Base-by-base conservation (phyloP, 2,888 invertebrate species). In the Allophyes oxyacanthae region DNA sequence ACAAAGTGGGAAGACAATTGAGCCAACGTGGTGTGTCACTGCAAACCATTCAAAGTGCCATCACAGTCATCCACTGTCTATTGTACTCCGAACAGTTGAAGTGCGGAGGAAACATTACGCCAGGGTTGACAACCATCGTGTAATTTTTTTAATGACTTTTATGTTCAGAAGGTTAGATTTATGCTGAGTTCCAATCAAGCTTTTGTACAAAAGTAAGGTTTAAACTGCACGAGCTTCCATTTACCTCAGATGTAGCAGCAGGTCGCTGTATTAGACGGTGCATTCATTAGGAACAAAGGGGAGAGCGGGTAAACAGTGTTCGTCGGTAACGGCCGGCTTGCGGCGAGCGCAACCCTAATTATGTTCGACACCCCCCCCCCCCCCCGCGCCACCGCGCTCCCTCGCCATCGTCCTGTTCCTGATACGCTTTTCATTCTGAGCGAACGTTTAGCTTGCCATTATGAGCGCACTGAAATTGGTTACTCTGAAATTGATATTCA, bases 221-320 rank as follows among this genome's bases (percentile, higher is more conserved):
- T 20, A 20, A 20, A 20, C 20, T 3, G 20, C 4, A 20, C 20
- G 20, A 20, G 20, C 20, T 20, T 20, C 20, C 20, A 20, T 20
- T 6, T 28, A 2, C 8, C 28, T 6, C 33, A 59, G 41, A 34
- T 41, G 49, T 49, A n/a, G 10, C 40, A 42, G 41, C 40, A 50
- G 32, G 61, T 32, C 14, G 30, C 26, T 26, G 50, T 54, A 50
- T 37, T 38, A 40, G 52, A 33, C 38, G 46, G 42, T 61, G 43
- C 52, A 45, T 60, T 60, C 38, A 42, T 46, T 45, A 62, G 28
- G 25, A 62, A 42, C 45, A 63, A 63, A 63, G 41, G 40, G 40
- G 36, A n/a, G 36, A 30, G 43, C 63, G 13, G 36, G 41, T 46
- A 33, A 45, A 61, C 63, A 52, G 26, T 20, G 45, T 20, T 60